Evolutionary conservation across 2,797 vertebrate species (phyloP).

Genomic region (Tarsius wallacei): DNA sequence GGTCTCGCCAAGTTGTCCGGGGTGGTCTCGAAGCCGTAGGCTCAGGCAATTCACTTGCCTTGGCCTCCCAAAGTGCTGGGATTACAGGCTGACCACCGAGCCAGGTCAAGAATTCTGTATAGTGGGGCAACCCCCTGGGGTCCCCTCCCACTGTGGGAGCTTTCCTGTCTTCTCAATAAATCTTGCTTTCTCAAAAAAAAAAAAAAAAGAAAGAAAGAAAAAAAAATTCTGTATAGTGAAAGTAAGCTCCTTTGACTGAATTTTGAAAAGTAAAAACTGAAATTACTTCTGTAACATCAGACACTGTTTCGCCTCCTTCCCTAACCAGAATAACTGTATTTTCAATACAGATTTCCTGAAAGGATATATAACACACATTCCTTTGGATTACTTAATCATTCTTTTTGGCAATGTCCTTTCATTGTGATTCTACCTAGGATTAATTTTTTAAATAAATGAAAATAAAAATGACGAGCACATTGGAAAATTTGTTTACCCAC

Average conservation of each 20-base stretch:
- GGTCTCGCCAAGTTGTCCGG: too few species aligned
- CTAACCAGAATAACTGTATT: slow-evolving; percentile 14
- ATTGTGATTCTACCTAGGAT: slow-evolving; percentile 19
- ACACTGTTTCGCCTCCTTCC: slow-evolving; percentile 10
- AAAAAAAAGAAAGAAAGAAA: neutral
- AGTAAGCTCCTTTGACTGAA: neutral
- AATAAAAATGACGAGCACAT: neutral
- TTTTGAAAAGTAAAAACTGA: slow-evolving; percentile 45
- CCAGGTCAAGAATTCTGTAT: too few species aligned
- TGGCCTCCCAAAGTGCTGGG: too few species aligned
- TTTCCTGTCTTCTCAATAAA: too few species aligned
- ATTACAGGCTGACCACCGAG: too few species aligned
- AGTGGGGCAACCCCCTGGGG: too few species aligned
- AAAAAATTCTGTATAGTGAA: neutral
- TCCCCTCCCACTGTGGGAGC: too few species aligned
- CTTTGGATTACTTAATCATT: slow-evolving; percentile 14
- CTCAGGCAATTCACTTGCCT: too few species aligned
- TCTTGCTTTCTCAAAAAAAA: too few species aligned
- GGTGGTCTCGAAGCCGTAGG: too few species aligned
- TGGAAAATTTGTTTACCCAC: neutral
- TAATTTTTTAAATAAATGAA: neutral
- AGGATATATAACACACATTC: slow-evolving; percentile 29
- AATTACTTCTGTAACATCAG: slow-evolving; percentile 5
- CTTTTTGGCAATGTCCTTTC: slow-evolving; percentile 5
- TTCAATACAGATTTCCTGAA: neutral